A percentile compares a stretch with the other conserved stretches of the same genome.
phyloP scores from a whole-genome alignment of 2,888 invertebrate genomes.

The Germaria angustata region DNA sequence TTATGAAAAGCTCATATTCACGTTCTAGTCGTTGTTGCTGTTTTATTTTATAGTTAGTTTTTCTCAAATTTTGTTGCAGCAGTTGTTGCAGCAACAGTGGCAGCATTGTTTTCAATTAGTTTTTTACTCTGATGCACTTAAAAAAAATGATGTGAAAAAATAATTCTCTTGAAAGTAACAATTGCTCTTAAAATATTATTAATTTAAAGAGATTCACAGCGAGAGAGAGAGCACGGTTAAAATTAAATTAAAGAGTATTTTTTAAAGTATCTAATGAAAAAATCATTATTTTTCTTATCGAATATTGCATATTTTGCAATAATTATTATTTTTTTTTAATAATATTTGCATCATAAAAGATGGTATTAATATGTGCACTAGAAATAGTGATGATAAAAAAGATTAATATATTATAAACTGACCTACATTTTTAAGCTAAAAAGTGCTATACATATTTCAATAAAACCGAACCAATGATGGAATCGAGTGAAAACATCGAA shows the following conservation, averaged over 20 bases:
- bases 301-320: not conserved
- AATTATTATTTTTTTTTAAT: not conserved
- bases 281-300: conserved; percentile 27
- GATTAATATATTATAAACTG: not conserved
- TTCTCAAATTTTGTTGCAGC: not conserved
- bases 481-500: too few species aligned
- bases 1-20: conserved; percentile 14
- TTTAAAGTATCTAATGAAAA: not conserved
- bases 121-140: not conserved
- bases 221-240: not conserved
- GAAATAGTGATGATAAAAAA: not conserved
- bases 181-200: not conserved
- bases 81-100: conserved; percentile 7
- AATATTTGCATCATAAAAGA: not conserved
- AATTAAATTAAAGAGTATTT: not conserved
- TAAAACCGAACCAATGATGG: too few species aligned
- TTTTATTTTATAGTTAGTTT: conserved; percentile 11
- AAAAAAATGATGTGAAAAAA: not conserved
- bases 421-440: not conserved
- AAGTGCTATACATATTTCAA: too few species aligned
- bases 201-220: conserved; percentile 5
- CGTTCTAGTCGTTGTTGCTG: conserved; percentile 9
- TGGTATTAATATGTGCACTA: not conserved
- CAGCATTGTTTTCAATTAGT: conserved; percentile 1
- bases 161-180: not conserved